phyloP scores from a whole-genome alignment of 2,888 invertebrate genomes.

The Chrysolina oricalcia region DNA sequence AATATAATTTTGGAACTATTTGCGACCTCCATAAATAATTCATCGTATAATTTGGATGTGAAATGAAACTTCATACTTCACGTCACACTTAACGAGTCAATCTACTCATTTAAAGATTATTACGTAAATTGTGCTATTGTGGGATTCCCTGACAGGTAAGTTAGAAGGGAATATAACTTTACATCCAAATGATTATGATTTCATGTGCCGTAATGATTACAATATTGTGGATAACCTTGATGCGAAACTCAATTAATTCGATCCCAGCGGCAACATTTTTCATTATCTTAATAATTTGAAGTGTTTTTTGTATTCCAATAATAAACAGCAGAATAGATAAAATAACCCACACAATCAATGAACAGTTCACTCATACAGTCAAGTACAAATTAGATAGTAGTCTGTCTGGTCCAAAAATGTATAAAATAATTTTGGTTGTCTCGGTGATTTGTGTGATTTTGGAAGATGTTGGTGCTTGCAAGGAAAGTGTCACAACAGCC shows the following conservation, averaged over 20 bases:
- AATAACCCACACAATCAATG: not conserved
- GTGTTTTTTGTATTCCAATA: not conserved
- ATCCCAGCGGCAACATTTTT: not conserved
- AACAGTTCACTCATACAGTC: not conserved
- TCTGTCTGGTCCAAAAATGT: not conserved
- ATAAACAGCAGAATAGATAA: not conserved
- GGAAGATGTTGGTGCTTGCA: not conserved
- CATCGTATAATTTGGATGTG: too few relatives aligned
- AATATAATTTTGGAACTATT: too few relatives aligned
- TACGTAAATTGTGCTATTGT: too few relatives aligned
- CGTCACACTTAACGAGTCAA: too few relatives aligned
- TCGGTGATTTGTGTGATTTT: not conserved
- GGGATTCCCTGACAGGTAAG: not conserved
- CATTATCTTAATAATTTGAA: not conserved
- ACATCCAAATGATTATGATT: not conserved
- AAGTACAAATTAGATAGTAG: not conserved
- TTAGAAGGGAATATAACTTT: not conserved
- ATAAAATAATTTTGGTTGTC: not conserved
- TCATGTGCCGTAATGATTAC: not conserved
- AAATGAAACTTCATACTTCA: too few relatives aligned
- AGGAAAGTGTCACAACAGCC: slow-evolving; percentile 38
- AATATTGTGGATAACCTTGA: not conserved
- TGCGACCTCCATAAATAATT: too few relatives aligned
- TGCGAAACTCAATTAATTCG: not conserved
- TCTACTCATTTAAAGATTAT: too few relatives aligned